A percentile compares a stretch with the other conserved stretches of the same genome.
phyloP scores from a whole-genome alignment of 2,113 vertebrate genomes.

The Lepus europaeus region DNA sequence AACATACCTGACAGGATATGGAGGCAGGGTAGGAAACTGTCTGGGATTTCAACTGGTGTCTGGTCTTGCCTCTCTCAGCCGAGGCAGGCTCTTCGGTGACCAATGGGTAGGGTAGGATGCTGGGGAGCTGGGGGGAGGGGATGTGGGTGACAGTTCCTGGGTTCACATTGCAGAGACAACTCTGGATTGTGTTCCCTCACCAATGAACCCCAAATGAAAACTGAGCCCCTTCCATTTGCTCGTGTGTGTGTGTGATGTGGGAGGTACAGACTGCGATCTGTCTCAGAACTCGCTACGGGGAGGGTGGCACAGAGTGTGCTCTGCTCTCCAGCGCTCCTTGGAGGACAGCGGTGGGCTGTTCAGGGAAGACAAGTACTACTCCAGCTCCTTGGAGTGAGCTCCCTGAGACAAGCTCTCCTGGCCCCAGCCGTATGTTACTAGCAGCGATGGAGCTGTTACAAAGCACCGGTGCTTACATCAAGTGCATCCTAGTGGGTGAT shows the following conservation, averaged over 20 bases:
- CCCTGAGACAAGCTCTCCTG: not conserved
- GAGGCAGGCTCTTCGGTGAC: not conserved
- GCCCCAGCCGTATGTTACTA: not conserved
- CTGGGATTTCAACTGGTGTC: constrained; percentile 67
- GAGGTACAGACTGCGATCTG: not conserved
- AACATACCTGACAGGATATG: constrained; percentile 65
- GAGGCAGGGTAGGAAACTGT: constrained; percentile 64
- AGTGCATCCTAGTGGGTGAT: not conserved
- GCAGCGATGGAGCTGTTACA: not conserved
- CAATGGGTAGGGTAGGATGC: not conserved
- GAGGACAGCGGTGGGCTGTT: not conserved
- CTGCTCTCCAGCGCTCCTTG: not conserved
- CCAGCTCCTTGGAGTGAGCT: constrained; percentile 4
- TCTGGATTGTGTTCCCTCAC: constrained; percentile 29
- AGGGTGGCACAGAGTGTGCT: not conserved
- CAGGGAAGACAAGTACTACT: not conserved
- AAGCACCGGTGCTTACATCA: not conserved
- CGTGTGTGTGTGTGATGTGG: not conserved
- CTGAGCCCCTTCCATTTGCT: not conserved
- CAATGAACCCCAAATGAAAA: constrained; percentile 24
- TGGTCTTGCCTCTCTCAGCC: constrained; percentile 58
- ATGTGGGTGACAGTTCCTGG: not conserved
- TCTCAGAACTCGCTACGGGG: not conserved
- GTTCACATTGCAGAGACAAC: not conserved
- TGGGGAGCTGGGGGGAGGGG: not conserved